Evolutionary conservation across 2,888 invertebrate species (phyloP), one percentile per base, ranked within the genome.

Genomic region (Aleiodes leptofemur): DNA sequence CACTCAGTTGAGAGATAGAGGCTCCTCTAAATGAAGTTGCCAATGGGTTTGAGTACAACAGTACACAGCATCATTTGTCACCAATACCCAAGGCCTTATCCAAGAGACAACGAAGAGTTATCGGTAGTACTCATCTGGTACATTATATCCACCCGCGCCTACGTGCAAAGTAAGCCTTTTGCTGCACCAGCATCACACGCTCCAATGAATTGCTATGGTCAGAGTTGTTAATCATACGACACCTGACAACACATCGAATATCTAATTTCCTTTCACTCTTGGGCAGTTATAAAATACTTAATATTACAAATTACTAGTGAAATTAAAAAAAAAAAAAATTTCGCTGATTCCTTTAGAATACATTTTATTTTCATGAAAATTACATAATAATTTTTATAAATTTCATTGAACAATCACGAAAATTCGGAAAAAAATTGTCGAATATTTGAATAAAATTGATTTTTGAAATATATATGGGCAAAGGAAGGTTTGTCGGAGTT

Each of bases 201-300:
- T 73, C 72, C 56, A 74, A 59, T 76, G 69, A 68, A 16, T 55
- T 48, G 51, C 34, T n/a, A 9, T 66, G 76, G 38, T 61, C 64
- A 38, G 79, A 78, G 81, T 82, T 82, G 83, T 84, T 84, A 86
- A 85, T 86, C 83, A 84, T 82, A 81, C 82, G 82, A 85, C 85
- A 83, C 83, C 81, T 83, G 82, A 83, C 82, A 82, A 81, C 80
- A 81, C 81, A 84, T 83, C 81, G 83, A 86, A 84, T 84, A 83
- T 83, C 82, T 83, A 84, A 84, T 82, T 82, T 80, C 81, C 79
- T 76, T 78, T 79, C 75, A 78, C 64, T 64, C 64, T 16, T 0
- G 16, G 2, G 11, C 11, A 16, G 16, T 48, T 64, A 38, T 64
- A 34, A 34, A 34, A 34, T 34, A 34, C 6, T 34, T 34, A 34